phyloP scores from a whole-genome alignment of 2,113 vertebrate species.

The Centropristis striata region DNA sequence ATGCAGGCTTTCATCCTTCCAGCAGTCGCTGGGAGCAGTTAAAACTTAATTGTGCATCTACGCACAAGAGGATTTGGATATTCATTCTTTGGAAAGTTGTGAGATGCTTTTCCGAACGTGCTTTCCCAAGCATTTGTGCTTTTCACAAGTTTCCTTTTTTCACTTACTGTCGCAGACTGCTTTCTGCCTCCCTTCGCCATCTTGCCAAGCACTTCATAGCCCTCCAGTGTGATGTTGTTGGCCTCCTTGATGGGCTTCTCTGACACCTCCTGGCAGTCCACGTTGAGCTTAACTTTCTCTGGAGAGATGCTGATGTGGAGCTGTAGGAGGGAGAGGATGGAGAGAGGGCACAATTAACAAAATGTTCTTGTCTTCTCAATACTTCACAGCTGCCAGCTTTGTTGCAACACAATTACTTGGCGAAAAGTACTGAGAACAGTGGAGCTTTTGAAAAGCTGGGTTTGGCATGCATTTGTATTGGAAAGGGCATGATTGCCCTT shows the following conservation, averaged over 20 bases:
- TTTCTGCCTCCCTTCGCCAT: slow-evolving; percentile 86
- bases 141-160: slow-evolving; percentile 69
- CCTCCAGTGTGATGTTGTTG: slow-evolving; percentile 94
- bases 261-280: slow-evolving; percentile 95
- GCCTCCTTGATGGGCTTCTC: slow-evolving; percentile 95
- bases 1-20: slow-evolving; percentile 19
- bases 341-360: slow-evolving; percentile 41
- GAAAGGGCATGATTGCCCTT: slow-evolving; percentile 30
- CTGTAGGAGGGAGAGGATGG: slow-evolving; percentile 80
- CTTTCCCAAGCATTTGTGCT: slow-evolving; percentile 33
- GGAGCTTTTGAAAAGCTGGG: slow-evolving; percentile 45
- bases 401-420: slow-evolving; percentile 50
- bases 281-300: slow-evolving; percentile 92
- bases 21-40: slow-evolving; percentile 38
- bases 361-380: slow-evolving; percentile 36
- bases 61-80: slow-evolving; percentile 36
- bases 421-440: slow-evolving; percentile 12
- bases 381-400: slow-evolving; percentile 23
- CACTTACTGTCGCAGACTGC: slow-evolving; percentile 94
- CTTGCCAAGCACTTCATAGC: slow-evolving; percentile 96
- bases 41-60: slow-evolving; percentile 42
- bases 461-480: slow-evolving; percentile 40
- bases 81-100: slow-evolving; percentile 39
- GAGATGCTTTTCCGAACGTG: slow-evolving; percentile 35
- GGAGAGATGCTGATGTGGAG: slow-evolving; percentile 93